Evolutionary conservation across 2,797 vertebrate species (phyloP), one percentile per base, ranked within the genome.

Genomic region (Onychomys arenicola): DNA sequence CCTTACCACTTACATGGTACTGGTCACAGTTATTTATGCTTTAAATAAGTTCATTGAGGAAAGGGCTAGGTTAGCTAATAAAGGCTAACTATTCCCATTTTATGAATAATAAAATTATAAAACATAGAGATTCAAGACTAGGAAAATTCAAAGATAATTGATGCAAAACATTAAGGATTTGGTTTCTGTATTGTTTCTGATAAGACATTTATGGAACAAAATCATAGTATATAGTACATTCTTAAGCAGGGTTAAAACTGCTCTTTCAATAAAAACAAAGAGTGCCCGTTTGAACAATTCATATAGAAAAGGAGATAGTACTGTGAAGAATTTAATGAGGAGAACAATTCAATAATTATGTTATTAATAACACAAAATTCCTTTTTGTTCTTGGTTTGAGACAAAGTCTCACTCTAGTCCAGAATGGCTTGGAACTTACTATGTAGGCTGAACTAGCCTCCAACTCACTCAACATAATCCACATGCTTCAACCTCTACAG

Each of bases 291-390:
- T 83, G 43, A 92, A 69, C 13, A 94, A 89, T 92, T 55, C 65
- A 93, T 92, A 94, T 37, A 69, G 21, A 85, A 96, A 97, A 91
- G 27, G 90, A 93, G 52, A 43, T 10, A 85, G 37, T 85, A 86
- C 40, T 90, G 29, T 34, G 73, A 93, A 17, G 5, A 95, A 92
- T 85, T 92, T 90, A 91, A 81, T 40, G 14, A 84, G 43, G 13
- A 37, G 59, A 96, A 94, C 81, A 71, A 84, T 40, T 40, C 16
- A 84, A 4, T 61, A 49, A 13, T 71, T 73, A 87, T 82, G 19
- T 19, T 73, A 89, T 69, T 73, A 95, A 73, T 52, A 95, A 92
- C 12, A 82, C 55, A 96, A 85, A 95, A 55, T 90, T 27, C 23
- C 2, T 90, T 78, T 90, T 78, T 65, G 43, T 49, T 77, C 32